Evolutionary conservation across 2,797 vertebrate genomes (phyloP).

Genomic region (Melanotaenia trifasciata): DNA sequence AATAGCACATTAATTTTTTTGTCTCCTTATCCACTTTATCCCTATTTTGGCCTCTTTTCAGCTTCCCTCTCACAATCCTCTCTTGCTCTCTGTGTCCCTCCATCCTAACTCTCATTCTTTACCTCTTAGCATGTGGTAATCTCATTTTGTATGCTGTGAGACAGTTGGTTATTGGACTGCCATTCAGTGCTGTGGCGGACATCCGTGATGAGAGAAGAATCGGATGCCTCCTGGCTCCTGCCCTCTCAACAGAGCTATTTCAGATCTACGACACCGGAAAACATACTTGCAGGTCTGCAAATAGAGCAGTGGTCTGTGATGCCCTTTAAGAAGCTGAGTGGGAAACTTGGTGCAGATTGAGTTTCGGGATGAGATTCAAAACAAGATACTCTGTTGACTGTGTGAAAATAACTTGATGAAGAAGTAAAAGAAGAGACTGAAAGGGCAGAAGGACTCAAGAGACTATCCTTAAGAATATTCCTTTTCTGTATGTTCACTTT

Average conservation of each 20-base stretch:
- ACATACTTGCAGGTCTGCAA: constrained; percentile 45
- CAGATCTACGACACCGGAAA: constrained; percentile 58
- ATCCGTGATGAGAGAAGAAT: constrained; percentile 43
- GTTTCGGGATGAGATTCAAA: constrained; percentile 54
- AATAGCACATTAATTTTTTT: constrained; percentile 37
- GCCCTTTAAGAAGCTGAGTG: constrained; percentile 60
- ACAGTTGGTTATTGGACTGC: constrained; percentile 27
- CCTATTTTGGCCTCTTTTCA: constrained; percentile 18
- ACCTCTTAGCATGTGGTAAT: constrained; percentile 53
- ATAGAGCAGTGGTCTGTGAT: constrained; percentile 57
- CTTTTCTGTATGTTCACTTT: not conserved
- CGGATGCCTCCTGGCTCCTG: constrained; percentile 65
- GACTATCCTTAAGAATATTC: not conserved
- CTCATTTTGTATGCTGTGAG: constrained; percentile 41
- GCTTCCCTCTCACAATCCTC: constrained; percentile 44
- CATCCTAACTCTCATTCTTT: constrained; percentile 37
- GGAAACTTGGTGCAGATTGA: constrained; percentile 53
- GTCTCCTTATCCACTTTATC: constrained; percentile 40
- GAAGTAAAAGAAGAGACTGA: constrained; percentile 19
- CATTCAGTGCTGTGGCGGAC: constrained; percentile 35
- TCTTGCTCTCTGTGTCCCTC: constrained; percentile 28
- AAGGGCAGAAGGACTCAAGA: constrained; percentile 4
- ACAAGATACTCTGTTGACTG: constrained; percentile 44
- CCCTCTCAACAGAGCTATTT: constrained; percentile 64
- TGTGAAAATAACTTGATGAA: constrained; percentile 39